phyloP scores from a whole-genome alignment of 2,113 vertebrate genomes.

The Ellobius talpinus region DNA sequence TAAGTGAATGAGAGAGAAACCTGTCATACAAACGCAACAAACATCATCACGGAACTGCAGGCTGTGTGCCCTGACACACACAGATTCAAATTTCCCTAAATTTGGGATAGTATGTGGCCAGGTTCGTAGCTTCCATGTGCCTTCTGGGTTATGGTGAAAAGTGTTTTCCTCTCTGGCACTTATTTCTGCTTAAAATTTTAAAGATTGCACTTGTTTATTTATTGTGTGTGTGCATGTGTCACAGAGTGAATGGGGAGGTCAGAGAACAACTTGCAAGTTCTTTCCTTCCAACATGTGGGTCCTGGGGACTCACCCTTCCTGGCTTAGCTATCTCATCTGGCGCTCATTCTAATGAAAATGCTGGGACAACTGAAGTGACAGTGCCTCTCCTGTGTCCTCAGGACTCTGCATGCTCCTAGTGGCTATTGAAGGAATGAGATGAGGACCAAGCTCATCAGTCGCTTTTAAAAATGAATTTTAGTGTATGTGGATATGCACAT shows the following conservation, averaged over 20 bases:
- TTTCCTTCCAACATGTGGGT: neutral
- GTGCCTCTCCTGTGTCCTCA: neutral
- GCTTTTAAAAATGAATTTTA: neutral
- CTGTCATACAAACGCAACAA: neutral
- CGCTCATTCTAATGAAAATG: neutral
- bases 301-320: neutral
- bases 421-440: neutral
- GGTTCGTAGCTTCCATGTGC: rapidly evolving
- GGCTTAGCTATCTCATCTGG: neutral
- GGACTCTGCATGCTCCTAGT: neutral
- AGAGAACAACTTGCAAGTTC: neutral
- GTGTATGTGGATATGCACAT: neutral
- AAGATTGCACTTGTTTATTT: neutral
- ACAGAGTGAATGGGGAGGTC: neutral
- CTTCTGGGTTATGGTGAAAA: neutral
- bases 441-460: neutral
- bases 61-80: no score
- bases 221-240: neutral
- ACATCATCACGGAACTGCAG: neutral
- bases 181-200: neutral
- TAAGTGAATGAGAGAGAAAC: neutral
- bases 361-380: neutral
- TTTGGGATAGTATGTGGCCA: neutral
- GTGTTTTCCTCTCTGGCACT: neutral
- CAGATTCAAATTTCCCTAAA: neutral